phyloP scores from a whole-genome alignment of 2,113 vertebrate genomes.

The Ahaetulla prasina region DNA sequence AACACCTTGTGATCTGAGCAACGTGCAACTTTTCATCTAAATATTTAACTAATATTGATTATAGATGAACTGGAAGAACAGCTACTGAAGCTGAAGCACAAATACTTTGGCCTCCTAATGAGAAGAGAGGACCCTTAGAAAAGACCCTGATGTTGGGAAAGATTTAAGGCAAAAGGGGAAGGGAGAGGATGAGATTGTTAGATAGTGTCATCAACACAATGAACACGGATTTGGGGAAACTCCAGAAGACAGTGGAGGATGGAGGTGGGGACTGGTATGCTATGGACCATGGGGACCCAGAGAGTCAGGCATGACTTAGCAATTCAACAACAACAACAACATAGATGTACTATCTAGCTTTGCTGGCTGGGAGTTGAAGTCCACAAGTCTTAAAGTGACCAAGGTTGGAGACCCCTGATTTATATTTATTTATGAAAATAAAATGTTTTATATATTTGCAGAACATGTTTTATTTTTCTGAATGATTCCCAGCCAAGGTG shows the following conservation, averaged over 20 bases:
- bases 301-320: not conserved
- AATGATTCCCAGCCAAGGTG: not conserved
- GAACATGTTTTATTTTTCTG: not conserved
- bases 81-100: not conserved
- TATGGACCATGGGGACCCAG: not conserved
- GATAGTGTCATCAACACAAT: not conserved
- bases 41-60: not conserved
- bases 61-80: not conserved
- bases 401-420: too few relatives aligned
- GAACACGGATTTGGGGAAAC: not conserved
- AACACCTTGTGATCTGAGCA: not conserved
- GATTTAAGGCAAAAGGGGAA: not conserved
- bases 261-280: not conserved
- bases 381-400: too few relatives aligned
- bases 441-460: not conserved
- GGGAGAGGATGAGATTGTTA: not conserved
- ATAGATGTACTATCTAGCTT: too few relatives aligned
- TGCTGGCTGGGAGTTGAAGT: too few relatives aligned
- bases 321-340: not conserved
- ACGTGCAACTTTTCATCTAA: not conserved
- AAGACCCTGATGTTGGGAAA: not conserved
- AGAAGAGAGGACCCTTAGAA: not conserved
- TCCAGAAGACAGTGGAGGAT: not conserved
- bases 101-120: not conserved
- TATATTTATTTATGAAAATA: not conserved